Evolutionary conservation across 2,888 invertebrate genomes (phyloP).

Genomic region (Pristionchus maxplancki): DNA sequence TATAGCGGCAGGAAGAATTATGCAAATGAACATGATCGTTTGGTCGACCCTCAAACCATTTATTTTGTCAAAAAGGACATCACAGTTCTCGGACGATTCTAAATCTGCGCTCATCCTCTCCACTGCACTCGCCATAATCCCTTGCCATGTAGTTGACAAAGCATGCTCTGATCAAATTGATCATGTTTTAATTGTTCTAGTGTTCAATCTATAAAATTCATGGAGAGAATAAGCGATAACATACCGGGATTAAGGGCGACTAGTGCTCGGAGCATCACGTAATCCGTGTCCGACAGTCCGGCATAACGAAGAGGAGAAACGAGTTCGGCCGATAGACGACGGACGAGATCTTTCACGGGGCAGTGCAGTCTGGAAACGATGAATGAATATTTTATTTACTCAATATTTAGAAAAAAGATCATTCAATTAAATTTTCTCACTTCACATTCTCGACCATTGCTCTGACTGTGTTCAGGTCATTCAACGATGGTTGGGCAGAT

Average conservation of each 20-base stretch:
- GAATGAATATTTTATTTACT: no score
- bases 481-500: constrained; percentile 46
- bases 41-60: not conserved
- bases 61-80: not conserved
- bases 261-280: constrained; percentile 59
- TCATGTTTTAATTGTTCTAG: no score
- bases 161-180: not conserved
- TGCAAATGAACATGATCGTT: not conserved
- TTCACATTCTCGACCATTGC: constrained; percentile 48
- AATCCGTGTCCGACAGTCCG: constrained; percentile 53
- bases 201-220: not conserved
- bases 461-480: constrained; percentile 49
- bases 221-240: not conserved
- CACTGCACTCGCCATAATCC: not conserved
- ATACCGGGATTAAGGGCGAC: constrained; percentile 61
- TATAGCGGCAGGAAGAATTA: not conserved
- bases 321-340: constrained; percentile 54
- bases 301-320: constrained; percentile 56
- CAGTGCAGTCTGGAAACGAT: constrained; percentile 50
- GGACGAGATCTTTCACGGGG: constrained; percentile 53
- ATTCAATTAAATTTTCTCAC: no score
- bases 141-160: not conserved
- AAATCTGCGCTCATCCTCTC: not conserved
- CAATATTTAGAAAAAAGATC: no score
- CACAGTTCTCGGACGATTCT: not conserved